Evolutionary conservation across 1,140 invertebrate species (phyloP), one percentile per base, ranked within the genome.

Genomic region (Archegozetes longisetosus): DNA sequence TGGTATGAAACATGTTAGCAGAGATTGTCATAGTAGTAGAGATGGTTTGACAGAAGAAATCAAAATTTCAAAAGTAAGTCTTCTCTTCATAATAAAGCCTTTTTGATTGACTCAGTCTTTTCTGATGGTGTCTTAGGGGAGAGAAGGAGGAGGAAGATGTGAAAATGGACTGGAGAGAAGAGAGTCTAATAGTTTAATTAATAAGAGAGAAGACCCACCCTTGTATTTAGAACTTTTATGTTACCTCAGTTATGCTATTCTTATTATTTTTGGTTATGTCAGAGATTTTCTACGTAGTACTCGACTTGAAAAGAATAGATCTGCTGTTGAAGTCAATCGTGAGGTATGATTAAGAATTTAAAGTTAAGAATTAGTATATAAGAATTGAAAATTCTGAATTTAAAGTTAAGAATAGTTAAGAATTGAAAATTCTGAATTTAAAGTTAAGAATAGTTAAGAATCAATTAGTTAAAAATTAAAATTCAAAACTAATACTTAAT

Each of bases 221-320:
- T 57, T 56, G 48, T 6, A 67, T n/a, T 60, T 67, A 24, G 62
- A 57, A 9, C 28, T 67, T 6, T 26, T 56, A 24, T 62, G 60
- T 59, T 66, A 66, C 50, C 24, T 68, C 20, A 58, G 61, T 23
- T 68, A 68, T 61, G 61, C 61, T 20, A 59, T 68, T 2, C 58
- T 77, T 14, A 71, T 71, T 20, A 54, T 76, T 2, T 70, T 76
- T 62, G 75, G 75, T 26, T 70, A 75, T 61, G 64, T 77, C 12
- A 60, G 74, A 51, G 75, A 77, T 62, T 70, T 76, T 62, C 51
- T 75, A 22, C 63, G 74, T 47, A 69, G 67, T 28, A 64, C 69
- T 61, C 72, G 74, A 14, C 27, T 76, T 3, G 74, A 75, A 55
- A 71, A 70, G 55, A 69, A 68, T 49, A 68, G 69, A 55, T 67